Evolutionary conservation across 2,797 vertebrate genomes (phyloP), one percentile per base, ranked within the genome.

Genomic region (Acrocephalus scirpaceus): DNA sequence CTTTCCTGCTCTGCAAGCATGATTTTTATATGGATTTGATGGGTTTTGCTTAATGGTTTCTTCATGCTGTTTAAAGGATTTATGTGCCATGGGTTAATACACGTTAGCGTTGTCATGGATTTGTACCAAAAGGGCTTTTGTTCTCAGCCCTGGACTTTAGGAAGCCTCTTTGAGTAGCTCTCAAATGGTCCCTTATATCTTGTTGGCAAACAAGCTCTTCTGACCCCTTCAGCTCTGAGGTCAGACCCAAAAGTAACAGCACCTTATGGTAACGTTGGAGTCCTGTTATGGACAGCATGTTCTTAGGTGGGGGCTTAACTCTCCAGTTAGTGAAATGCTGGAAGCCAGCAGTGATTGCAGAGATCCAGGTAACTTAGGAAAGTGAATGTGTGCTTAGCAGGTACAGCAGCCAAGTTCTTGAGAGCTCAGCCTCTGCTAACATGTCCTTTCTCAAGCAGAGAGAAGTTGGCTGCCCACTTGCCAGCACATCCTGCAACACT

Each of bases 221-320:
- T 76, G 60, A 22, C 9, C 53, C 36, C 62, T 67, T 60, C 74
- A 70, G 32, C 29, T 62, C 56, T 64, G 51, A 47, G 40, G 32
- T 86, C 36, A 88, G 60, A 62, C 26, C n/a, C 1, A 0, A 53
- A 32, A 38, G 51, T 66, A 54, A 19, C 30, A 76, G 44, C 67
- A 38, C 60, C 53, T 57, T 50, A 7, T 0, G 0, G 2, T 56
- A 25, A 48, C 0, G 0, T 25, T 3, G 7, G 30, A 32, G 30
- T 74, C 26, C 32, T 38, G 53, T 38, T 42, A 4, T 10, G 34
- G 38, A 20, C 65, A 92, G 29, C 29, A 11, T 1, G 0, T 54
- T 36, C 71, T 58, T 32, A 47, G 36, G 2, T 29, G 53, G 38
- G 45, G 17, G 8, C 13, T 50, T 21, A 57, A 21, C 25, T 56